Percentiles rank a stretch among this genome's conserved stretches.
phyloP scores from a whole-genome alignment of 2,797 vertebrate species.

The Gadopsis marmoratus region DNA sequence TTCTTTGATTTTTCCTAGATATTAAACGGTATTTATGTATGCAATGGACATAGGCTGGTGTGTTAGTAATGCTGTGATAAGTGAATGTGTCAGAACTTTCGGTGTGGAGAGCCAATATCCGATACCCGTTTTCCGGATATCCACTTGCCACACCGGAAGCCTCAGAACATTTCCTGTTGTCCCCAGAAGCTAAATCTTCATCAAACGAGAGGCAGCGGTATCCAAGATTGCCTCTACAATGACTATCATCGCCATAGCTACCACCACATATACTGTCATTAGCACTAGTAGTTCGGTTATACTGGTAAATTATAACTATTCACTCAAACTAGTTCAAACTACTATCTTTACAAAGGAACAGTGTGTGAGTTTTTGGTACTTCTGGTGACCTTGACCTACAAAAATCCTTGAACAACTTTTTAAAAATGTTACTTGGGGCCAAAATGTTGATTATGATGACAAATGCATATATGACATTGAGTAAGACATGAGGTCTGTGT shows the following conservation, averaged over 20 bases:
- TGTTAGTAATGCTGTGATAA: background rate
- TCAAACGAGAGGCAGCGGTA: no score
- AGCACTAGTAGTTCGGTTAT: background rate
- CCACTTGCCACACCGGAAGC: no score
- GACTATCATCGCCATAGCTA: background rate
- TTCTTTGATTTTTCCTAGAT: background rate
- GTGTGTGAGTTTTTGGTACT: conserved; percentile 1
- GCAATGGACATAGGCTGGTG: background rate
- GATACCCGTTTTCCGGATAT: no score
- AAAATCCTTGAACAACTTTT: conserved; percentile 44
- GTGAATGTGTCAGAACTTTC: background rate
- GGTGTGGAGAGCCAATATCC: no score
- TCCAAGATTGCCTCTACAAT: background rate
- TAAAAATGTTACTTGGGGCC: conserved; percentile 35
- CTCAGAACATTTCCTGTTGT: no score
- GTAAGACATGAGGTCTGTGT: conserved; percentile 35
- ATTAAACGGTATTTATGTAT: background rate
- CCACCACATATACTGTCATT: background rate
- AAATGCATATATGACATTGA: conserved; percentile 63
- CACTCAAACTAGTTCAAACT: no score
- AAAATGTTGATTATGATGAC: conserved; percentile 67
- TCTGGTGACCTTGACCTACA: conserved; percentile 45
- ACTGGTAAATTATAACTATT: background rate
- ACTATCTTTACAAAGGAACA: background rate
- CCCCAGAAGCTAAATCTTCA: no score